Conservation (phyloP, 1,140 invertebrate species). For the Trinorchestia longiramus region DNA sequence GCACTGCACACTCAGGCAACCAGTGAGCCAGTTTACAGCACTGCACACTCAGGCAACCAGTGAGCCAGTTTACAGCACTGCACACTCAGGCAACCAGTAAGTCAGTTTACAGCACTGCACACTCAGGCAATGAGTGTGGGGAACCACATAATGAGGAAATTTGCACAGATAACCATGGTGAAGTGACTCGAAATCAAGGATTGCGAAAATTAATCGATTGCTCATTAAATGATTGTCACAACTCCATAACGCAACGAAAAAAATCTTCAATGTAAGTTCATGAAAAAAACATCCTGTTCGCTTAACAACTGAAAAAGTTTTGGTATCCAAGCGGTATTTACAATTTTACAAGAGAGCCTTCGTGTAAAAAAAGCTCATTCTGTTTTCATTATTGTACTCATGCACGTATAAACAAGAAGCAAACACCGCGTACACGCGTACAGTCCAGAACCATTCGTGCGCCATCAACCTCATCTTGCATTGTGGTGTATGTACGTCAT, state of each 20-base stretch:
- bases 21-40: too few species aligned
- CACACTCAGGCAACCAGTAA: too few species aligned
- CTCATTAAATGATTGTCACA: neutral
- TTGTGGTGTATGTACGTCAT: neutral
- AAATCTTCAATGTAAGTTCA: neutral
- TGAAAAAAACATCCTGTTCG: neutral
- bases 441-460: neutral
- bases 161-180: too few species aligned
- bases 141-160: too few species aligned
- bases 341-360: neutral
- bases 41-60: too few species aligned
- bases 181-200: neutral
- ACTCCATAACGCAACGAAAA: neutral
- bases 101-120: too few species aligned
- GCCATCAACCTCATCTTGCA: neutral
- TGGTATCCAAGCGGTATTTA: conserved; percentile 18
- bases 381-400: neutral
- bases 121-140: too few species aligned
- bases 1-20: too few species aligned
- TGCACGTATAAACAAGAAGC: neutral
- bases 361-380: neutral
- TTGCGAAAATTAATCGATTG: neutral
- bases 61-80: too few species aligned
- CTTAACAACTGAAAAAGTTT: neutral
- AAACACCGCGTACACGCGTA: neutral